phyloP scores from a whole-genome alignment of 1,140 invertebrate genomes.

The Pinna nobilis region DNA sequence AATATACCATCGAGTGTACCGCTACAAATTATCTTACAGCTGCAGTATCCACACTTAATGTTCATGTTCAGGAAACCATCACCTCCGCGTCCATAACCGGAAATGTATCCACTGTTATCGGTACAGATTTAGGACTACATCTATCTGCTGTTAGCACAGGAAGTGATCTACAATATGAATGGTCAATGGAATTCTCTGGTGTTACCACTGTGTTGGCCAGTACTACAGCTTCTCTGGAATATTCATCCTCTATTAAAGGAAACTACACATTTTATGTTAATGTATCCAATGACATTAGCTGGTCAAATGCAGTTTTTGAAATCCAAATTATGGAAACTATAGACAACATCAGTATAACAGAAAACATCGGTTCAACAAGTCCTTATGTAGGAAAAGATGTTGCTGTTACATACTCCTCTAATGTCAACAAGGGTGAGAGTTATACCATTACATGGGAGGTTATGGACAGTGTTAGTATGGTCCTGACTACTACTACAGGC shows the following conservation, averaged over 20 bases:
- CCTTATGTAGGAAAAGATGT: slow-evolving; percentile 27
- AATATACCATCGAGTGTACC: slow-evolving; percentile 1
- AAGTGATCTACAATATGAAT: slow-evolving; percentile 21
- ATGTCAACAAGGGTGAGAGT: slow-evolving; percentile 31
- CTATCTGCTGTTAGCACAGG: slow-evolving; percentile 1
- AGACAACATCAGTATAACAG: slow-evolving; percentile 5
- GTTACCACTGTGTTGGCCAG: slow-evolving; percentile 6
- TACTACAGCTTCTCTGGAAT: not conserved
- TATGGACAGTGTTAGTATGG: not conserved
- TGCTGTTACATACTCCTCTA: slow-evolving; percentile 17
- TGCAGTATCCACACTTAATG: not conserved
- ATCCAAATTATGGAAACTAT: slow-evolving; percentile 30
- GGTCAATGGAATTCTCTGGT: slow-evolving; percentile 20
- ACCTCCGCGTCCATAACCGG: not conserved
- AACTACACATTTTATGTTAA: slow-evolving; percentile 20
- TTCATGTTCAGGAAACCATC: slow-evolving; percentile 19
- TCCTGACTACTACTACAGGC: not conserved
- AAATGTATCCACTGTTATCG: slow-evolving; percentile 7
- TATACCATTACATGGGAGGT: slow-evolving; percentile 28
- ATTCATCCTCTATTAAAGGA: slow-evolving; percentile 13
- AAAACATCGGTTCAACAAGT: slow-evolving; percentile 6
- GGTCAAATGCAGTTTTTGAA: slow-evolving; percentile 6
- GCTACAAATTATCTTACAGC: not conserved
- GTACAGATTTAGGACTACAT: slow-evolving; percentile 2
- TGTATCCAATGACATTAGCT: slow-evolving; percentile 39